Conservation (phyloP, 2,888 invertebrate genomes). For the Polia nebulosa region DNA sequence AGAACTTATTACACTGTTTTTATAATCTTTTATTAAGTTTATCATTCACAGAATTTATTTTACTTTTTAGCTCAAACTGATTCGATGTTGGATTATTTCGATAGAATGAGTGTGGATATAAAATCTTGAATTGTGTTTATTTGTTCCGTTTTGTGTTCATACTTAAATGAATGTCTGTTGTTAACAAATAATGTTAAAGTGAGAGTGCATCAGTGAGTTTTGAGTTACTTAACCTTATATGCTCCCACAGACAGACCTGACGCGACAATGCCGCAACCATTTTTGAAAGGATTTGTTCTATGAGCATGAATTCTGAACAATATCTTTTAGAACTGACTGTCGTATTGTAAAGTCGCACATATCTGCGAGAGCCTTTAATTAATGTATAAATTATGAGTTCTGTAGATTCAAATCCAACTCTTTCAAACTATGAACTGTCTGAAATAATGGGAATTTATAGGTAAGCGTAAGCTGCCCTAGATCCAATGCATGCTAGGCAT, state of each 20-base stretch:
- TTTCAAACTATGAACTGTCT: not conserved
- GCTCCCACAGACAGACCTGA: not conserved
- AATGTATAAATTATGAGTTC: not conserved
- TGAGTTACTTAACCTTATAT: not conserved
- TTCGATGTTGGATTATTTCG: constrained; percentile 7
- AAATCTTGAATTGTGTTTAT: constrained; percentile 17
- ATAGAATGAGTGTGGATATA: constrained; percentile 16
- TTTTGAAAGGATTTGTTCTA: not conserved
- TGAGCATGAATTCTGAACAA: not conserved
- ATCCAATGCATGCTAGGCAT: not conserved
- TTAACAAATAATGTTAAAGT: not conserved
- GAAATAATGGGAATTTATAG: not conserved
- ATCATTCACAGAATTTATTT: constrained; percentile 26
- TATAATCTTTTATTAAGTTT: constrained; percentile 39
- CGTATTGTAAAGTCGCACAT: not conserved
- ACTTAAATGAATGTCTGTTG: constrained; percentile 1
- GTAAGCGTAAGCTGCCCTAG: not conserved
- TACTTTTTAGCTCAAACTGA: constrained; percentile 16
- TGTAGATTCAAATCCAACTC: not conserved
- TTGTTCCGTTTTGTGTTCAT: not conserved
- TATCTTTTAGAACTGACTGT: too few relatives aligned
- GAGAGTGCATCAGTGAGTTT: not conserved
- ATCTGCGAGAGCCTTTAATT: not conserved
- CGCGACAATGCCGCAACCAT: not conserved
- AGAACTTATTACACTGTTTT: constrained; percentile 42